phyloP scores from a whole-genome alignment of 1,140 invertebrate species.

The Atta texana region DNA sequence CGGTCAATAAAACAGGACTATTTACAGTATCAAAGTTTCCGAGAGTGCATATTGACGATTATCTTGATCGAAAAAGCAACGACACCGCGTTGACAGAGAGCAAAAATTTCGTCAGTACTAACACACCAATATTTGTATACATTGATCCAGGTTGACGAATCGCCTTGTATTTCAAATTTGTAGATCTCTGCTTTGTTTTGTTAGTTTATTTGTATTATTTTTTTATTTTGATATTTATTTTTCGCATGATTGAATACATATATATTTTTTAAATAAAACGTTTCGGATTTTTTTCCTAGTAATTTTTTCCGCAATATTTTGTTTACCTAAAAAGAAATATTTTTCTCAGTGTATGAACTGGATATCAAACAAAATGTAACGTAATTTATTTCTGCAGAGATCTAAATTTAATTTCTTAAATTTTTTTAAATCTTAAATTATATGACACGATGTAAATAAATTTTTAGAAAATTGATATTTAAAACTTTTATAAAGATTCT shows the following conservation, averaged over 20 bases:
- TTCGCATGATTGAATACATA: constrained; percentile 9
- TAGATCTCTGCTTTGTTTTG: neutral
- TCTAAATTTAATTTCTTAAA: neutral
- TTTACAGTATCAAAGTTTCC: constrained; percentile 54
- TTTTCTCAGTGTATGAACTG: neutral
- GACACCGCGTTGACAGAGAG: constrained; percentile 14
- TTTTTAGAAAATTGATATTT: neutral
- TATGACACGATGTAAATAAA: neutral
- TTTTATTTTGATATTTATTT: constrained; percentile 35
- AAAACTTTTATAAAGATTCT: neutral
- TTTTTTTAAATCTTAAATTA: neutral
- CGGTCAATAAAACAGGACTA: constrained; percentile 57
- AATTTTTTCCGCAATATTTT: constrained; percentile 10
- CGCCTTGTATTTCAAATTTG: constrained; percentile 31
- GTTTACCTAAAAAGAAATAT: neutral
- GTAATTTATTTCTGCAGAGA: neutral
- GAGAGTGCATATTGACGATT: constrained; percentile 34
- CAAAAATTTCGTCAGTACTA: constrained; percentile 43
- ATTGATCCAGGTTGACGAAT: constrained; percentile 25
- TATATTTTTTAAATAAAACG: constrained; percentile 11
- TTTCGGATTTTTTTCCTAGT: neutral
- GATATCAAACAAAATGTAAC: neutral
- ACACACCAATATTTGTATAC: constrained; percentile 21
- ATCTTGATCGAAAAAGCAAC: constrained; percentile 46
- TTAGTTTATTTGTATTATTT: constrained; percentile 7